A percentile compares a stretch with the other conserved stretches of the same genome.
Conservation (phyloP, 30 jellyfish, hydroid and myxozoan species). For the Chrysaora quinquecirrha region DNA sequence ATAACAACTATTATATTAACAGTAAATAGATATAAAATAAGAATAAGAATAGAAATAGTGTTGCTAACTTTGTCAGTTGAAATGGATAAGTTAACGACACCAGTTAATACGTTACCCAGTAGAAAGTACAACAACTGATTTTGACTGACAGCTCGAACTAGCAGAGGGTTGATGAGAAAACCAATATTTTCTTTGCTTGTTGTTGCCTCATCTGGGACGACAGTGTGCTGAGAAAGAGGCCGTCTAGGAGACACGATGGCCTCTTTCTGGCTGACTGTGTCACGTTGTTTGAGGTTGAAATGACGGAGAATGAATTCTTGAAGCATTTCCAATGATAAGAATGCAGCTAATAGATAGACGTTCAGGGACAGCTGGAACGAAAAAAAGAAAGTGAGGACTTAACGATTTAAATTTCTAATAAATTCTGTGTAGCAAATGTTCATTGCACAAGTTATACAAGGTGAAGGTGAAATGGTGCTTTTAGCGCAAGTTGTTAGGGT, state of each 20-base stretch:
- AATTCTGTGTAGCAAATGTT: too few relatives aligned
- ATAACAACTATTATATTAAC: conserved; percentile 23
- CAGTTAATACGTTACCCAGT: conserved; percentile 81
- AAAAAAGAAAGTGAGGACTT: not conserved
- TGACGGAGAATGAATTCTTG: conserved; percentile 32
- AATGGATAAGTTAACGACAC: conserved; percentile 64
- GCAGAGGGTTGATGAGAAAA: conserved; percentile 33
- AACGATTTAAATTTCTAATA: too few relatives aligned
- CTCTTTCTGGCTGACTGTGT: not conserved
- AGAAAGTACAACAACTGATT: conserved; percentile 76
- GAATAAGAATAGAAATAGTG: conserved; percentile 29
- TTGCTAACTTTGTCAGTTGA: conserved; percentile 37
- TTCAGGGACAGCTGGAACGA: conserved; percentile 48
- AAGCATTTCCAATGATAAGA: conserved; percentile 44
- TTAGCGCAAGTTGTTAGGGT: too few relatives aligned
- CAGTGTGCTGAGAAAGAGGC: conserved; percentile 15
- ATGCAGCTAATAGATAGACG: conserved; percentile 44
- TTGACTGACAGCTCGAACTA: conserved; percentile 65
- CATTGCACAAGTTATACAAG: too few relatives aligned
- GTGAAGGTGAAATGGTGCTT: too few relatives aligned
- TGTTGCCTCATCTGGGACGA: not conserved
- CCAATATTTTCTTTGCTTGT: not conserved
- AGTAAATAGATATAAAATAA: conserved; percentile 1
- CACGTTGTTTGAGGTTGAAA: not conserved
- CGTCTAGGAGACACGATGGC: conserved; percentile 38